Evolutionary conservation across 2,888 invertebrate species (phyloP).

Genomic region (Hyposoter didymator): DNA sequence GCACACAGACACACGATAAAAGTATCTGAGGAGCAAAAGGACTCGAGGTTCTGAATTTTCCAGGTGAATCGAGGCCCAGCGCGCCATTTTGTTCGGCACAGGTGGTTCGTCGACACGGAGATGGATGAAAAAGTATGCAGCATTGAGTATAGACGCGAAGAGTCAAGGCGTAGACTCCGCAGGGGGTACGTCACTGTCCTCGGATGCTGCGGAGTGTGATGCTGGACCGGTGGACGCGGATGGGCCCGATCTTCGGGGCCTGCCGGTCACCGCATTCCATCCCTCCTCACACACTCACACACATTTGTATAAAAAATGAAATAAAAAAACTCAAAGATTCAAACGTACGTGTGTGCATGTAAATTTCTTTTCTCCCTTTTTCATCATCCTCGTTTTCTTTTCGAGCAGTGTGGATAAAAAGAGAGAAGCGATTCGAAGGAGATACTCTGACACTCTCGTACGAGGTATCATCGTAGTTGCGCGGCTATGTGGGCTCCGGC

Average conservation of each 20-base stretch:
- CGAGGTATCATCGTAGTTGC: slow-evolving; percentile 82
- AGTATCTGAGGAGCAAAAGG: neutral
- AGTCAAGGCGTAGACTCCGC: slow-evolving; percentile 75
- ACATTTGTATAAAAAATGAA: neutral
- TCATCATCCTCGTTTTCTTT: slow-evolving; percentile 59
- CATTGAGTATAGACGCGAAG: slow-evolving; percentile 63
- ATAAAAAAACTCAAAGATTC: slow-evolving; percentile 21
- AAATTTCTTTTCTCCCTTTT: slow-evolving; percentile 59
- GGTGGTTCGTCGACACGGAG: neutral
- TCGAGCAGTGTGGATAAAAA: slow-evolving; percentile 30
- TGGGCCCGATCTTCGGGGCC: slow-evolving; percentile 70
- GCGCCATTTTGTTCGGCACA: slow-evolving; percentile 8
- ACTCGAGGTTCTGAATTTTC: neutral
- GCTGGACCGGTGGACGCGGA: slow-evolving; percentile 64
- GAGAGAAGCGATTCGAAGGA: slow-evolving; percentile 66
- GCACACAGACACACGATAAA: neutral
- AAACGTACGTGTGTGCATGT: neutral
- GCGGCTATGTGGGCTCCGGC: slow-evolving; percentile 75
- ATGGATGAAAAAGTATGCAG: slow-evolving; percentile 27
- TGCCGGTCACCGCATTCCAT: slow-evolving; percentile 82
- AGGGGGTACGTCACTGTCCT: slow-evolving; percentile 83
- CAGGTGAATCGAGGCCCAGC: neutral
- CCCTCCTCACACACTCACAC: slow-evolving; percentile 57
- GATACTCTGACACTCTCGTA: slow-evolving; percentile 80
- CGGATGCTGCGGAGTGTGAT: slow-evolving; percentile 71